These are phyloP conservation scores for Helicolenus hilgendorfi DNA, from an alignment of 2,797 vertebrate genomes.

Conservation along the genomic window DNA sequence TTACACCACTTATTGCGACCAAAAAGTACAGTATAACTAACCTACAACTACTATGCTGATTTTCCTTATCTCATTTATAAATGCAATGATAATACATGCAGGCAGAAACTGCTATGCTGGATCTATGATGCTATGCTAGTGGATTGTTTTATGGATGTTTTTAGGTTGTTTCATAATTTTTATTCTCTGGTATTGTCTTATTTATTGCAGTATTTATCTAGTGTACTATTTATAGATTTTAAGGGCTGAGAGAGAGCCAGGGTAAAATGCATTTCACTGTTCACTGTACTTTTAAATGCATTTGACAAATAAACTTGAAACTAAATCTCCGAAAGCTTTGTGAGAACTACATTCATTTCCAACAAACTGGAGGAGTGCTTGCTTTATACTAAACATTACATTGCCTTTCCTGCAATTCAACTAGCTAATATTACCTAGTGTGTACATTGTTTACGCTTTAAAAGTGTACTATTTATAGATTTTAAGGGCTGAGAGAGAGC, in stretches of 20 bases:
- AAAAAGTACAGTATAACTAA: constrained; percentile 5
- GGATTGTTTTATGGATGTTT: no score
- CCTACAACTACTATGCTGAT: background rate
- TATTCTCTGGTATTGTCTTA: no score
- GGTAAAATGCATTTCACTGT: no score
- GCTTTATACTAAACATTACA: background rate
- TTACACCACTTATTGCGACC: background rate
- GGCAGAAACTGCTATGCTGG: background rate
- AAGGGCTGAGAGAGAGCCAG: no score
- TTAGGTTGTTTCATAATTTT: no score
- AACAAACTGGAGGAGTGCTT: background rate
- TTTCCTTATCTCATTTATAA: background rate
- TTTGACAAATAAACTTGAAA: no score
- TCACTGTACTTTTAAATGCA: no score
- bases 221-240: no score
- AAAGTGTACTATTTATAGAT: background rate
- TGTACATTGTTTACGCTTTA: background rate
- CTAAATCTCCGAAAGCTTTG: background rate
- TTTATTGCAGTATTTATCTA: no score
- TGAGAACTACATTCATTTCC: background rate
- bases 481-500: no score
- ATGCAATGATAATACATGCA: background rate
- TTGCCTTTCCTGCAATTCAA: background rate
- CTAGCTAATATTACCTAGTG: no score
- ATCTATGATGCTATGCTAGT: background rate